These are phyloP conservation scores for Pocillopora verrucosa DNA, from an alignment of 64 coral and sea anemone genomes.

Conservation along the genomic window DNA sequence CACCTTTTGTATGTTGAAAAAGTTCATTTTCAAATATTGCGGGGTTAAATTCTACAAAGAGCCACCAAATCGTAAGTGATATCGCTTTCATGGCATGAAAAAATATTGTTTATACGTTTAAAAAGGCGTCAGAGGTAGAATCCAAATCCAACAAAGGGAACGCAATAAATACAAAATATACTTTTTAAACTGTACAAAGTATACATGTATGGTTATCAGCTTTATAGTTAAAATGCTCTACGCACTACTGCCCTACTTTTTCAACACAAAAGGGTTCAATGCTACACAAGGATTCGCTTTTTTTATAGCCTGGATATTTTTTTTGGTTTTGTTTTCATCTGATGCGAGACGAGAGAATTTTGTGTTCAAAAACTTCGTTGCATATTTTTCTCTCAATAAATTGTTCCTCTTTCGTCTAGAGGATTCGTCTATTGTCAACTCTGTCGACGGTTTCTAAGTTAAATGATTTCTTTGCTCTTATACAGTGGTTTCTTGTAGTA, in stretches of 20 bases:
- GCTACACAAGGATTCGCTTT: neutral
- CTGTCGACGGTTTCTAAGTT: neutral
- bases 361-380: conserved; percentile 4
- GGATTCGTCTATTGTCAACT: neutral
- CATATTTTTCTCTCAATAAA: conserved; percentile 7
- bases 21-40: conserved; percentile 34
- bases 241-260: conserved; percentile 37
- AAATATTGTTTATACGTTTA: conserved; percentile 41
- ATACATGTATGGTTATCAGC: conserved; percentile 10
- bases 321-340: neutral
- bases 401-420: neutral
- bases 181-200: conserved; percentile 60
- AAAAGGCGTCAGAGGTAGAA: conserved; percentile 2
- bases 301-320: conserved; percentile 12
- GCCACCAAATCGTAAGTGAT: neutral
- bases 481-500: neutral
- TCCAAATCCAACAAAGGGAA: conserved; percentile 8
- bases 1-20: conserved; percentile 66
- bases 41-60: conserved; percentile 39
- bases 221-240: conserved; percentile 32
- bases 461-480: conserved; percentile 10
- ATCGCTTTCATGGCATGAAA: conserved; percentile 15
- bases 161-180: conserved; percentile 62
- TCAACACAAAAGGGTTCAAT: conserved; percentile 73
- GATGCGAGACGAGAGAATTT: neutral